These are phyloP conservation scores for Drosophila neutralis DNA, from an alignment of 2,888 invertebrate genomes.

Conservation along the genomic window DNA sequence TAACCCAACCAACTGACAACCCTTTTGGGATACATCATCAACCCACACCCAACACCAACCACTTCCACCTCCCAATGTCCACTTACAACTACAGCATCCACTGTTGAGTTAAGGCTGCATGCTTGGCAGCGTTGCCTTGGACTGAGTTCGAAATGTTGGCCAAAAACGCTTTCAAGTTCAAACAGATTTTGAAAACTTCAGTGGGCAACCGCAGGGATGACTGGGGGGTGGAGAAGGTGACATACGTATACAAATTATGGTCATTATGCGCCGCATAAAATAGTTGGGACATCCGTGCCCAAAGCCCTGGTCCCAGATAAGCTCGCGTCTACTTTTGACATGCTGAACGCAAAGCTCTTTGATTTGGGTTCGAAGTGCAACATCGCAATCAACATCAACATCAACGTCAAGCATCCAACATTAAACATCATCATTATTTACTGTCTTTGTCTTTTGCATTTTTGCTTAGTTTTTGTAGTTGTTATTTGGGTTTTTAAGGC, in stretches of 20 bases:
- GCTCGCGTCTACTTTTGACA: conserved; percentile 33
- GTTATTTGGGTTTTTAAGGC: conserved; percentile 32
- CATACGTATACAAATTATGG: conserved; percentile 75
- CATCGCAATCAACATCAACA: conserved; percentile 14
- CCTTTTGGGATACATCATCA: conserved; percentile 54
- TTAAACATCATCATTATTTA: conserved; percentile 14
- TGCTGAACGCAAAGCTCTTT: conserved; percentile 39
- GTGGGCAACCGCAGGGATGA: conserved; percentile 63
- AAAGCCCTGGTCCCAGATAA: conserved; percentile 1
- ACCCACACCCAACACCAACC: not conserved
- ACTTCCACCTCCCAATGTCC: not conserved
- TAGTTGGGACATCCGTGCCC: conserved; percentile 53
- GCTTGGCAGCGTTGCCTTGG: conserved; percentile 8
- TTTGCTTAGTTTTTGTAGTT: conserved; percentile 36
- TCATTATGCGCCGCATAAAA: conserved; percentile 72
- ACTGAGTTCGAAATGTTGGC: conserved; percentile 33
- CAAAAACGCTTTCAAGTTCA: conserved; percentile 70
- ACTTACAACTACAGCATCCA: not conserved
- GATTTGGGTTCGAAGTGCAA: conserved; percentile 46
- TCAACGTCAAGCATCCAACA: conserved; percentile 3
- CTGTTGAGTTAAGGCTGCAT: not conserved
- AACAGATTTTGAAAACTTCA: conserved; percentile 72
- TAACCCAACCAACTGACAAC: conserved; percentile 63
- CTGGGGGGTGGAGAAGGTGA: conserved; percentile 8
- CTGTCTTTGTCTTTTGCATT: conserved; percentile 2